Conservation (phyloP, 2,888 invertebrate species). For the Heteropelma amictum region DNA sequence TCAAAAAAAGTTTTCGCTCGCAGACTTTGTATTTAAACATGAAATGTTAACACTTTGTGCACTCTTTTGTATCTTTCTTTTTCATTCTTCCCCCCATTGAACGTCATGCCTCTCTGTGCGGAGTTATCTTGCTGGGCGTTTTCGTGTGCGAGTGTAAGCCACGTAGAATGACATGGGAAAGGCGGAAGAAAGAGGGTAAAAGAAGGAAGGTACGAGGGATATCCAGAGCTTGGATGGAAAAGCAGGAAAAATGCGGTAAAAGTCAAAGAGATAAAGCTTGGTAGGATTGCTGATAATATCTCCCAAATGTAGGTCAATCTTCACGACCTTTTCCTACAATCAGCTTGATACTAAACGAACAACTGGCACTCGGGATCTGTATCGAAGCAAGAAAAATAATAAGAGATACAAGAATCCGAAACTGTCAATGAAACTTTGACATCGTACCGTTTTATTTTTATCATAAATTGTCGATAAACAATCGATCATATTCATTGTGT, state of each 20-base stretch:
- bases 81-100: background rate
- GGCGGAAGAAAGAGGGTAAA: background rate
- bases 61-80: background rate
- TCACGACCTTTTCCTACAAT: constrained; percentile 35
- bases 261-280: background rate
- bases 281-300: constrained; percentile 64
- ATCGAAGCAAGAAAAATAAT: background rate
- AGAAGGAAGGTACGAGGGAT: too few relatives aligned
- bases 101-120: background rate
- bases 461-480: background rate
- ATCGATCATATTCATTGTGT: background rate
- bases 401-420: background rate
- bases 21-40: constrained; percentile 2
- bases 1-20: background rate
- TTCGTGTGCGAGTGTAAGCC: background rate
- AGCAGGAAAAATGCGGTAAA: background rate
- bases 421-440: background rate
- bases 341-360: constrained; percentile 24
- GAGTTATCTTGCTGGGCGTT: background rate
- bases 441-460: too few relatives aligned
- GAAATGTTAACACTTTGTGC: background rate
- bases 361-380: background rate
- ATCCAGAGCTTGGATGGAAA: background rate
- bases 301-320: constrained; percentile 69
- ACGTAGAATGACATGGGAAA: background rate